Conservation (phyloP, 2,113 vertebrate species). For the Ploceus nigricollis region DNA sequence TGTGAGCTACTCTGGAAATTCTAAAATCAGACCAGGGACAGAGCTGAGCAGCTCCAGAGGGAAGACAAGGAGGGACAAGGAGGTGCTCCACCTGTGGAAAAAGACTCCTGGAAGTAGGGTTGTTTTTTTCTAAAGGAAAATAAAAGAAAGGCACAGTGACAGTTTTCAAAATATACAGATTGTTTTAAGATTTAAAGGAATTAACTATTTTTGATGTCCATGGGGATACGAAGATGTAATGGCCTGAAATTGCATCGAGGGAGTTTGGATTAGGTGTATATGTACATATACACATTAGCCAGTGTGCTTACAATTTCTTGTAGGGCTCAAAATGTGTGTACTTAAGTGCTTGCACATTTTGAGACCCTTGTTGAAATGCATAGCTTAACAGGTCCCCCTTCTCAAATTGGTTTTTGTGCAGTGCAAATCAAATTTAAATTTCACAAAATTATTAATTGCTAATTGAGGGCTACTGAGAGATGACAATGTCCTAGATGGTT, state of each 20-base stretch:
- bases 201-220: not conserved
- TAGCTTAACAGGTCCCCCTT: not conserved
- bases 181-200: not conserved
- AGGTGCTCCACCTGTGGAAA: not conserved
- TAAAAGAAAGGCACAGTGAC: not conserved
- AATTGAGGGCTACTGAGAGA: conserved; percentile 25
- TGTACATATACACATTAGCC: not conserved
- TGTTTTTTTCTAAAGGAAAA: not conserved
- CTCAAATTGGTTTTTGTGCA: not conserved
- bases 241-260: not conserved
- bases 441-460: conserved; percentile 35
- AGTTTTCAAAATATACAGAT: not conserved
- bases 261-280: not conserved
- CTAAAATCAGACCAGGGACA: not conserved
- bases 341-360: not conserved
- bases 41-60: not conserved
- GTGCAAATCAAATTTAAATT: conserved; percentile 28
- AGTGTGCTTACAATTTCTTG: not conserved
- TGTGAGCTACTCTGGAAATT: not conserved
- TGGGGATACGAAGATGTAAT: not conserved
- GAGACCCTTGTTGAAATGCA: not conserved
- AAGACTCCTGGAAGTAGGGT: not conserved
- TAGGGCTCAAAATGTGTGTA: not conserved
- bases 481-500: not conserved
- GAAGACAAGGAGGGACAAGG: not conserved